Conservation (phyloP, 2,888 invertebrate genomes). For the Eumerus sabulonum region DNA sequence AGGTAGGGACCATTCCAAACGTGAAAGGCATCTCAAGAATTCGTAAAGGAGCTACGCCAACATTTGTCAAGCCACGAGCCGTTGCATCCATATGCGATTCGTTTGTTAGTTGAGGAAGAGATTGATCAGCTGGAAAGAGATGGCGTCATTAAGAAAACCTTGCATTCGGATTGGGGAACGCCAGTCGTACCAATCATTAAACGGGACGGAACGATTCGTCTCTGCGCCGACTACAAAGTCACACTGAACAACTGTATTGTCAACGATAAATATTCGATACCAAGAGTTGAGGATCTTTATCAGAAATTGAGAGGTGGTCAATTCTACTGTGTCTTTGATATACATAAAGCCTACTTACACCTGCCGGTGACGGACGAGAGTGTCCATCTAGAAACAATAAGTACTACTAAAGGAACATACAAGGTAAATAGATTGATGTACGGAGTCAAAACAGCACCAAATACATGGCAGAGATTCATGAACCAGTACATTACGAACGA, state of each 20-base stretch:
- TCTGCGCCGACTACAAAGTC: slow-evolving; percentile 33
- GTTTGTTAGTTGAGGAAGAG: slow-evolving; percentile 19
- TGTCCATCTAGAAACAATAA: not conserved
- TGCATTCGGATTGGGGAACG: slow-evolving; percentile 36
- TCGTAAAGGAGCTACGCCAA: slow-evolving; percentile 29
- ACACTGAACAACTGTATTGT: no score
- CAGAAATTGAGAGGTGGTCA: slow-evolving; percentile 16
- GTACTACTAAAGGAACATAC: slow-evolving; percentile 4
- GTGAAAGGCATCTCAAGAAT: slow-evolving; percentile 26
- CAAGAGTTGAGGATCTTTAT: not conserved
- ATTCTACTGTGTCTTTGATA: slow-evolving; percentile 3
- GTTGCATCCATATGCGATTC: slow-evolving; percentile 32
- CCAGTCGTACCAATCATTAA: slow-evolving; percentile 42
- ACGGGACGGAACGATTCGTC: slow-evolving; percentile 3
- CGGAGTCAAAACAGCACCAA: no score
- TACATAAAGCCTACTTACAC: slow-evolving; percentile 24
- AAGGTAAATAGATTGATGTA: slow-evolving; percentile 32
- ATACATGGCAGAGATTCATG: slow-evolving; percentile 34
- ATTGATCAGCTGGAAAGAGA: slow-evolving; percentile 23
- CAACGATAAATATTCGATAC: not conserved
- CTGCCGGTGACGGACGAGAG: no score
- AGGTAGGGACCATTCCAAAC: slow-evolving; percentile 35
- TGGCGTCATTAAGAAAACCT: not conserved
- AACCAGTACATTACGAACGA: slow-evolving; percentile 30
- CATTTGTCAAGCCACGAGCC: slow-evolving; percentile 19